Evolutionary conservation across 2,113 vertebrate genomes (phyloP).

Genomic region (Siphamia tubifer): DNA sequence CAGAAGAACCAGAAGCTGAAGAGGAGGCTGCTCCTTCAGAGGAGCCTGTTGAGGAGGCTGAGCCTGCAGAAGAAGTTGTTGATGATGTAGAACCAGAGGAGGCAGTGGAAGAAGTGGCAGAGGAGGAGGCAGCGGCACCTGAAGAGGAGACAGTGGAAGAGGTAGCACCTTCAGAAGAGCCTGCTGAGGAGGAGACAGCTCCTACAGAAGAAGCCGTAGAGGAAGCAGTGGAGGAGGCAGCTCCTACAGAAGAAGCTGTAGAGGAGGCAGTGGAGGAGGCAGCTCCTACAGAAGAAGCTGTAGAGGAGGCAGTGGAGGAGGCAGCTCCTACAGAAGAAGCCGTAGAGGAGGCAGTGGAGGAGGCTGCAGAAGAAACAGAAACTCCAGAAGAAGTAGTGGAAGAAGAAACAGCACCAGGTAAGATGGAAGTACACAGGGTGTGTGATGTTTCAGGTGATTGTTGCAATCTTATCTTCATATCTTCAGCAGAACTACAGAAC

Average conservation of each 20-base stretch:
- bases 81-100: constrained; percentile 1
- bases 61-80: constrained; percentile 17
- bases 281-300: neutral
- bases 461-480: too few relatives aligned
- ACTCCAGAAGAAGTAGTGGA: neutral
- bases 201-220: neutral
- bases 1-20: constrained; percentile 1
- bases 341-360: neutral
- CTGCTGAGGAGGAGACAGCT: neutral
- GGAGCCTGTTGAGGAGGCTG: constrained; percentile 32
- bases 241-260: too few relatives aligned
- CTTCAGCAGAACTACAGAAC: too few relatives aligned
- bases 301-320: neutral
- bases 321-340: neutral
- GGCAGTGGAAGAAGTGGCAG: neutral
- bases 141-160: neutral
- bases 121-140: neutral
- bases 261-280: neutral
- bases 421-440: too few relatives aligned
- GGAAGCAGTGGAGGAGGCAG: too few relatives aligned
- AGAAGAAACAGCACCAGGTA: neutral
- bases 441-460: too few relatives aligned
- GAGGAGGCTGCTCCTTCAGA: neutral
- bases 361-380: neutral
- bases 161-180: neutral